Conservation (phyloP, 2,888 invertebrate genomes). For the Palloptera scutellata region DNA sequence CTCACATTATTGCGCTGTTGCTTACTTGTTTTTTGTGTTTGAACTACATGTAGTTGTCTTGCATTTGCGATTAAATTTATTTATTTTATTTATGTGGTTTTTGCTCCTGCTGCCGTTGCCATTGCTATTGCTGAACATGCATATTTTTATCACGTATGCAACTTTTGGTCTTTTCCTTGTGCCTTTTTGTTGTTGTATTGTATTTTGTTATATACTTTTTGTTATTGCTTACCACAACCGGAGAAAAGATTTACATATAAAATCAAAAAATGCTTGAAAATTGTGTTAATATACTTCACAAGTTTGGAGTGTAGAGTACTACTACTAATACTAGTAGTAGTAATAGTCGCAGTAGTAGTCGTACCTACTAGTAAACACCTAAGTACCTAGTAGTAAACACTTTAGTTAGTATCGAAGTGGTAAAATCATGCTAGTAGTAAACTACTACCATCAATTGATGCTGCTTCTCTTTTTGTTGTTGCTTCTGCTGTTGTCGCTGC, state of each 20-base stretch:
- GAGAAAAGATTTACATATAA: background rate
- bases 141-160: background rate
- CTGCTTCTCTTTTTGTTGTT: background rate
- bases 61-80: background rate
- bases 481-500: no score
- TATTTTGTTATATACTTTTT: background rate
- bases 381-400: background rate
- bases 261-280: background rate
- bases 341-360: no score
- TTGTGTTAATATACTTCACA: constrained; percentile 2
- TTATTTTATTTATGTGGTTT: background rate
- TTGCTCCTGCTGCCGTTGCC: background rate
- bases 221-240: background rate
- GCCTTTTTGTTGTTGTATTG: background rate
- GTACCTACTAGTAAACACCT: background rate
- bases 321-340: background rate
- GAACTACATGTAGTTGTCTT: no score
- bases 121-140: background rate
- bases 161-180: background rate
- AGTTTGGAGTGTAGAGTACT: background rate
- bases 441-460: background rate
- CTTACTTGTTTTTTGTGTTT: no score
- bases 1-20: no score
- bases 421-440: background rate
- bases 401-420: background rate